Percentiles rank a stretch among this genome's conserved stretches.
Conservation (phyloP, 2,888 invertebrate genomes). For the Mylabris sibirica region DNA sequence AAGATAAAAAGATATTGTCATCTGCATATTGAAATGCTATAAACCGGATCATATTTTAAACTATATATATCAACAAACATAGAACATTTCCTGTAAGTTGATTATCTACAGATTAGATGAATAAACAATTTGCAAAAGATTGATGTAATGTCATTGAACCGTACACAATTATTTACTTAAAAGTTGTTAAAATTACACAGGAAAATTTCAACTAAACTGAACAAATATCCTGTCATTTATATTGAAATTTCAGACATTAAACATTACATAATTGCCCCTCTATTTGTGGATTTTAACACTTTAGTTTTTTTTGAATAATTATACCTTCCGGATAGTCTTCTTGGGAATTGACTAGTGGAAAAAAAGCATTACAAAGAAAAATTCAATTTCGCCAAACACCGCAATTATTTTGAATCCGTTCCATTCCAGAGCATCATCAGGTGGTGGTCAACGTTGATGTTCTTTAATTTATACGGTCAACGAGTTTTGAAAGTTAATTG, state of each 20-base stretch:
- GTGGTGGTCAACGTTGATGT: slow-evolving; percentile 43
- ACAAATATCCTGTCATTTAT: neutral
- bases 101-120: slow-evolving; percentile 6
- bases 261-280: neutral
- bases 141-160: slow-evolving; percentile 4
- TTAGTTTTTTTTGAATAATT: neutral
- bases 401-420: neutral
- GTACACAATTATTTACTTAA: neutral
- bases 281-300: neutral
- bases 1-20: slow-evolving; percentile 12
- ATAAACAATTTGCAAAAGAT: slow-evolving; percentile 6
- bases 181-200: neutral
- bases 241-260: too few species aligned
- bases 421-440: slow-evolving; percentile 40
- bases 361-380: neutral
- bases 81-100: slow-evolving; percentile 8
- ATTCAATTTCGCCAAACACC: neutral
- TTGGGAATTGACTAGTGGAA: too few species aligned
- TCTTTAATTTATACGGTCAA: slow-evolving; percentile 45
- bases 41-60: slow-evolving; percentile 2
- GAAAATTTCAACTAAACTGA: neutral
- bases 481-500: slow-evolving; percentile 49
- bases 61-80: neutral
- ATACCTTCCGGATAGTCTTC: too few species aligned
- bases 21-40: neutral